Evolutionary conservation across 2,113 vertebrate genomes (phyloP).

Genomic region (Phasianus colchicus): DNA sequence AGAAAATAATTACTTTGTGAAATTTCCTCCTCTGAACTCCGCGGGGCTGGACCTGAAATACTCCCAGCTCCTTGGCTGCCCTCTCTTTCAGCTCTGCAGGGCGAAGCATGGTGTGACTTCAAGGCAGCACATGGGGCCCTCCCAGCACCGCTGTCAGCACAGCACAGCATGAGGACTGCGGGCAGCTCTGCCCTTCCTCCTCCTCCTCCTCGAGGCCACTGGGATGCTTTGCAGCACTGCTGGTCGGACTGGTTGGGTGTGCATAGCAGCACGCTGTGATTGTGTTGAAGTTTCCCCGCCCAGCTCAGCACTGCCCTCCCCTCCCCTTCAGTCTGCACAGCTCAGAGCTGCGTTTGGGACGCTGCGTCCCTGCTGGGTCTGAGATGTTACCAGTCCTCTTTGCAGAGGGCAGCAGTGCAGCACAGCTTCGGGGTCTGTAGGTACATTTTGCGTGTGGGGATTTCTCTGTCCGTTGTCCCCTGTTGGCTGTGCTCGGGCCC

Average conservation of each 20-base stretch:
- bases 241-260: slow-evolving; percentile 52
- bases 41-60: not conserved
- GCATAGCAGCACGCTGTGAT: not conserved
- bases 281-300: not conserved
- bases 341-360: too few species aligned
- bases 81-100: not conserved
- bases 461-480: not conserved
- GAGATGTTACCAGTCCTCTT: too few species aligned
- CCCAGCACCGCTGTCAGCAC: rapidly evolving
- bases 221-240: not conserved
- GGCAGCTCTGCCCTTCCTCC: not conserved
- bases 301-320: not conserved
- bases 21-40: not conserved
- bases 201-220: not conserved
- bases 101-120: too few species aligned
- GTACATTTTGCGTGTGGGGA: not conserved
- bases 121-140: too few species aligned
- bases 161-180: not conserved
- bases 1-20: not conserved
- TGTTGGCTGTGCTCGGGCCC: not conserved
- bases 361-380: too few species aligned
- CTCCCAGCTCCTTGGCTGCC: not conserved
- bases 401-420: not conserved
- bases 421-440: rapidly evolving
- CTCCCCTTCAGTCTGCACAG: not conserved